phyloP scores from a whole-genome alignment of 2,113 vertebrate genomes.

The Cryptotis parvus region DNA sequence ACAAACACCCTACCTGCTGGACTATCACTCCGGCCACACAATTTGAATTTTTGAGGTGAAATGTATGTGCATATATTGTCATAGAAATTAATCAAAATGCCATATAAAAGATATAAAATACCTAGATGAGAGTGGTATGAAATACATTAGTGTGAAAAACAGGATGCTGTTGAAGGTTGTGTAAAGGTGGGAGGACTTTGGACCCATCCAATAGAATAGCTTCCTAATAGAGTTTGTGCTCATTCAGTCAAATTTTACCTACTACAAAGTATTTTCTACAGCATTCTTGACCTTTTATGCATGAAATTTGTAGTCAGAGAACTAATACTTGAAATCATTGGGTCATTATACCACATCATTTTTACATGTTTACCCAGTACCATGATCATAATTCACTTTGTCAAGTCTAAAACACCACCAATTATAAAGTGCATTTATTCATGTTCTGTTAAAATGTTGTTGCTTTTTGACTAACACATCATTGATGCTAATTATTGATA shows the following conservation, averaged over 20 bases:
- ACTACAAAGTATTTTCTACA: background rate
- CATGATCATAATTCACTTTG: background rate
- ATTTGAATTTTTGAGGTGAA: conserved; percentile 20
- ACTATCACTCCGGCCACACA: too few species aligned
- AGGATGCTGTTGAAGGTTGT: too few species aligned
- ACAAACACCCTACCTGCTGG: too few species aligned
- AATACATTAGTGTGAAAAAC: background rate
- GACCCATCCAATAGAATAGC: conserved; percentile 23
- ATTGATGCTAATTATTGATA: conserved; percentile 20
- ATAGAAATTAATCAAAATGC: conserved; percentile 13
- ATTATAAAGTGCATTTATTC: conserved; percentile 3
- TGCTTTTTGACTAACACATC: background rate
- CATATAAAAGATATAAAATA: background rate
- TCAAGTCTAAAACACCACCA: background rate
- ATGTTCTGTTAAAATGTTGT: conserved; percentile 1
- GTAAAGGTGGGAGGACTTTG: too few species aligned
- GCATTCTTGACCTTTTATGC: conserved; percentile 31
- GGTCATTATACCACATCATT: too few species aligned
- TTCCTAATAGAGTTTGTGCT: conserved; percentile 6
- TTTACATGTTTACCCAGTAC: conserved; percentile 12
- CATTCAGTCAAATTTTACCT: background rate
- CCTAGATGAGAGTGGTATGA: background rate
- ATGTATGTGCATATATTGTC: background rate
- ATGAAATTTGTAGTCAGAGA: background rate
- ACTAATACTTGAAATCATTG: background rate